Conservation (phyloP, 2,113 vertebrate genomes). For the Murina feae region DNA sequence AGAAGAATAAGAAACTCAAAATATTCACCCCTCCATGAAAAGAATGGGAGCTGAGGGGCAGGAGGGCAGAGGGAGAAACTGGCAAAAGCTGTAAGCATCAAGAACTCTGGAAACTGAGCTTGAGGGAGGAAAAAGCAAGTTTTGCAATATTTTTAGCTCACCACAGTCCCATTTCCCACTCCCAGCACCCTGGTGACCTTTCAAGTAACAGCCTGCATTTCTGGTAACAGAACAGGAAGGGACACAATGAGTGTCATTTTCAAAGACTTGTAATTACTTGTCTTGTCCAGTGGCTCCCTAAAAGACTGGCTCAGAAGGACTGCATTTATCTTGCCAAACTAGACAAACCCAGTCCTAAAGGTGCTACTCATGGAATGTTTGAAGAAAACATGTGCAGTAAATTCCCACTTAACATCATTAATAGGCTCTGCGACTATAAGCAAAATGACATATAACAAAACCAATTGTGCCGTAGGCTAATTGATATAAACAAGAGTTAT, state of each 20-base stretch:
- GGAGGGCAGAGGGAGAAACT: too few relatives aligned
- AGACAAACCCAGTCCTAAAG: background rate
- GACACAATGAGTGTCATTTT: background rate
- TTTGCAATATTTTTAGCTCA: background rate
- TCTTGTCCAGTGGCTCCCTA: background rate
- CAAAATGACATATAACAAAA: background rate
- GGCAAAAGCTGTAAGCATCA: background rate
- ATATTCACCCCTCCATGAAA: background rate
- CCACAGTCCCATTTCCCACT: background rate
- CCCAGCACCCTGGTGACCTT: background rate
- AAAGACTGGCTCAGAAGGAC: background rate
- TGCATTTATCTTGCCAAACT: background rate
- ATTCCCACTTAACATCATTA: background rate
- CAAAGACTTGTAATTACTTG: background rate
- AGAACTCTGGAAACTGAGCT: background rate
- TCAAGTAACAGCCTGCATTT: background rate
- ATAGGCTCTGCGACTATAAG: background rate
- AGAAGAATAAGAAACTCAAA: background rate
- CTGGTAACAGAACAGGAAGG: background rate
- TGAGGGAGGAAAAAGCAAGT: background rate
- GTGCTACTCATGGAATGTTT: background rate
- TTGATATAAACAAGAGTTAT: background rate
- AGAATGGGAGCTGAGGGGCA: too few relatives aligned
- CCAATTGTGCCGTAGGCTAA: background rate
- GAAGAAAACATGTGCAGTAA: background rate